Base-by-base conservation (phyloP, 2,113 vertebrate genomes). In the Lophius piscatorius region DNA sequence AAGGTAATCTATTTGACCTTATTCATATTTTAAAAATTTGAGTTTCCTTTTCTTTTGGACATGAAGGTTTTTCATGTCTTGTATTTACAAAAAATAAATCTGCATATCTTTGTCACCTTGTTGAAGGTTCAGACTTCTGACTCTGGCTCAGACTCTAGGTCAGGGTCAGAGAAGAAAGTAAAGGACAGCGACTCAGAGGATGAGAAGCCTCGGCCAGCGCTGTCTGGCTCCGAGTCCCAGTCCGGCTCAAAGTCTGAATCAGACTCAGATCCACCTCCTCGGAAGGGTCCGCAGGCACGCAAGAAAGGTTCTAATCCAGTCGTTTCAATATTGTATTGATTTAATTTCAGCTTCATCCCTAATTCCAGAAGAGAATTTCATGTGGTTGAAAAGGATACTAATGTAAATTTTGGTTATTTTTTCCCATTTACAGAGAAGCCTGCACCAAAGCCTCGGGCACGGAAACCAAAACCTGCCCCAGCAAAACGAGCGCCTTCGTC, bases 221-320 rank as follows among this genome's bases (percentile, higher is more conserved):
- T 87, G 42, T 92, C 91, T 4, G 91, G 89, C 23, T 93, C 92
- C 3, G 92, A 91, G 65, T 91, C 92, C 11, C 78, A 87, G 55
- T 89, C 93, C 9, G 91, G 89, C 57, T 95, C 97, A 5, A 84
- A 91, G 58, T 89, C 93, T 1, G 91, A 92, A 18, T 95, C 96
- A 0, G 94, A 98, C 50, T 97, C 95, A 0, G 95, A 98, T 0
- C 88, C 94, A 11, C 95, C 96, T 0, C 91, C 93, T 10, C 92
- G 91, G 63, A 99, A 98, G 46, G 87, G 87, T 4, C 84, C 88
- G 0, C 91, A 94, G 50, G 86, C 89, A 58, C 86, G 95, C 61
- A 98, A 96, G 78, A 95, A 95, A 91, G 94, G 95, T 97, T 70
- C 71, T 22, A 17, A 9, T 55, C 12, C 3, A 44, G 4, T 41